Conservation (phyloP, 2,113 vertebrate species). For the Erythrocercus mccallii region DNA sequence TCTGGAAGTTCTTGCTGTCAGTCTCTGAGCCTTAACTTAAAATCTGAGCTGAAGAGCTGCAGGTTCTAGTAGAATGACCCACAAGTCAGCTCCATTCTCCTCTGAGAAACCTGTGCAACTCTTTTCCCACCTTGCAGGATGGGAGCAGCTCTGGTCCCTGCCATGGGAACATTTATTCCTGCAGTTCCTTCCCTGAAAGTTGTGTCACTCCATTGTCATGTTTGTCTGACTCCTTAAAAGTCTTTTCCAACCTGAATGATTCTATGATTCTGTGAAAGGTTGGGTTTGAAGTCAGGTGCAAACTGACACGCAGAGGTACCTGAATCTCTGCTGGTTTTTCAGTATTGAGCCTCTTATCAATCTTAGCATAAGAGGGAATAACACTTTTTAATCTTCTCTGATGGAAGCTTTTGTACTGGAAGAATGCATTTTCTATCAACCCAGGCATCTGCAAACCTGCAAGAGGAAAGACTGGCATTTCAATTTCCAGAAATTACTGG, state of each 20-base stretch:
- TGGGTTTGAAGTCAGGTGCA: not conserved
- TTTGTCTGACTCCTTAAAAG: not conserved
- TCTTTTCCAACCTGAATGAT: not conserved
- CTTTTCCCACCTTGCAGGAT: not conserved
- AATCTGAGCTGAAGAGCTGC: not conserved
- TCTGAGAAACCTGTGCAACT: not conserved
- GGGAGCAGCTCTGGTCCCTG: not conserved
- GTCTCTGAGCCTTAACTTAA: not conserved
- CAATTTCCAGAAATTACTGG: slow-evolving; percentile 66
- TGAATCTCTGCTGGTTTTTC: not conserved
- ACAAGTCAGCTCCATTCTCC: not conserved
- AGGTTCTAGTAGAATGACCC: not conserved
- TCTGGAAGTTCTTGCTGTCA: not conserved
- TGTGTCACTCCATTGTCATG: not conserved
- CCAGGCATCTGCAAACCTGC: slow-evolving; percentile 46
- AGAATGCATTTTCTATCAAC: slow-evolving; percentile 24
- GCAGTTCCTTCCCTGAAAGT: not conserved
- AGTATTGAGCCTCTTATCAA: not conserved
- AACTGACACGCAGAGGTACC: not conserved
- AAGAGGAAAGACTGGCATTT: slow-evolving; percentile 43
- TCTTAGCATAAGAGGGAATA: not conserved
- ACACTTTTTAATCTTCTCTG: not conserved
- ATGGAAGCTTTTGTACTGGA: not conserved
- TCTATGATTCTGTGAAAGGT: not conserved
- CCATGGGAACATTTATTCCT: not conserved